Evolutionary conservation across 2,113 vertebrate genomes (phyloP), one percentile per base, ranked within the genome.

Genomic region (Cottus gobio): DNA sequence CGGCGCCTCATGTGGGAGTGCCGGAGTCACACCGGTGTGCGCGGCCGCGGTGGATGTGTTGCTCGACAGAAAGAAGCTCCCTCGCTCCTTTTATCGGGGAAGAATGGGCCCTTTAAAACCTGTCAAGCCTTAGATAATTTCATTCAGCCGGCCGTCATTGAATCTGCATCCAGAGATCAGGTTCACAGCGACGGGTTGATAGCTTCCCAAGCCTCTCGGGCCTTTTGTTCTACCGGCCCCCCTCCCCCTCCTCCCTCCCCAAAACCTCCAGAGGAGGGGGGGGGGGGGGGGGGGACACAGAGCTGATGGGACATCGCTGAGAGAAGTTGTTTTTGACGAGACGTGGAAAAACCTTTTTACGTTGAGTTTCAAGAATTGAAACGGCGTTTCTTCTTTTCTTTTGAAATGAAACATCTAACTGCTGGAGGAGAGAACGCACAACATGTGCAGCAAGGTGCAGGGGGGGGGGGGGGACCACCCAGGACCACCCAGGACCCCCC

Each of bases 41-140:
- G 67, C 81, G 93, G 95, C 90, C 71, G 87, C 22, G 68, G 77
- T 94, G 93, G 88, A 89, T 72, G 83, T 89, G 88, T 94, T 90
- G 93, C 92, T 64, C 82, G 95, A 91, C 95, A 95, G 94, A 96
- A 96, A 97, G 96, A 91, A 92, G 96, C 94, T 94, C 96, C 96
- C 95, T 96, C 95, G 94, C 95, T 96, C 94, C 95, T 95, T 96
- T 88, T 90, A 95, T 93, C 91, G 85, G 60, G 93, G 94, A 95
- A 97, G 96, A 97, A 97, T 97, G 95, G 95, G 95, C 95, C 96
- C 96, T 98, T 98, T 98, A 96, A 96, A 96, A 97, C 96, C 96
- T 98, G 97, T 97, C 97, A 97, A 97, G 96, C 96, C 97, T 97
- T 96, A 97, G 97, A 98, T 98, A 97, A 97, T 98, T 97, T 97